Conservation (phyloP, 2,888 invertebrate species). For the Formica aserva region DNA sequence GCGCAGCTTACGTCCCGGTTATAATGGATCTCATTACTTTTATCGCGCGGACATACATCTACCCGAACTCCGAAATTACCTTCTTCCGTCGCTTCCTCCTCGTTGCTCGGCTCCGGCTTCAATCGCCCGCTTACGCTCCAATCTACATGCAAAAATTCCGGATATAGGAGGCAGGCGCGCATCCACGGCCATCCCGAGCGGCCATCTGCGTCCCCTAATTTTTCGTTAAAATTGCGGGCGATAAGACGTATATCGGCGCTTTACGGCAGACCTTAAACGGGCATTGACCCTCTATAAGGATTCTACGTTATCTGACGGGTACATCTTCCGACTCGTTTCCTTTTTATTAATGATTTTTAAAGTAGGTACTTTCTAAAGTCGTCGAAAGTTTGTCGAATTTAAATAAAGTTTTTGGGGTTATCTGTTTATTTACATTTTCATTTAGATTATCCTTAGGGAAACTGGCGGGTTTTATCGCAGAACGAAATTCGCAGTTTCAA, state of each 20-base stretch:
- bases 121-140: conserved; percentile 60
- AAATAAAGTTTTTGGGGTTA: not conserved
- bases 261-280: conserved; percentile 23
- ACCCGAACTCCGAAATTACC: conserved; percentile 81
- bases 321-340: not conserved
- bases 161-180: conserved; percentile 60
- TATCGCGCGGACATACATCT: conserved; percentile 83
- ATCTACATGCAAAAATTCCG: conserved; percentile 82
- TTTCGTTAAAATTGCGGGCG: conserved; percentile 62
- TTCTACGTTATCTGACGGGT: not conserved
- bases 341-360: conserved; percentile 7
- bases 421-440: not conserved
- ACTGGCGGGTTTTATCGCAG: not conserved
- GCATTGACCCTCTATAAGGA: not conserved
- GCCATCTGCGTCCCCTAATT: conserved; percentile 65
- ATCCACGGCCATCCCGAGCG: conserved; percentile 38
- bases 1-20: conserved; percentile 78
- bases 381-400: not conserved
- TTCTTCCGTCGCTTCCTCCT: conserved; percentile 60
- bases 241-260: conserved; percentile 52
- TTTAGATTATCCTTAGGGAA: not conserved
- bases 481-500: not conserved
- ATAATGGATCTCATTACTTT: conserved; percentile 85
- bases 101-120: conserved; percentile 30
- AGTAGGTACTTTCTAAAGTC: not conserved